These are phyloP conservation scores for Noctua comes DNA, from an alignment of 2,888 invertebrate genomes.

Conservation along the genomic window DNA sequence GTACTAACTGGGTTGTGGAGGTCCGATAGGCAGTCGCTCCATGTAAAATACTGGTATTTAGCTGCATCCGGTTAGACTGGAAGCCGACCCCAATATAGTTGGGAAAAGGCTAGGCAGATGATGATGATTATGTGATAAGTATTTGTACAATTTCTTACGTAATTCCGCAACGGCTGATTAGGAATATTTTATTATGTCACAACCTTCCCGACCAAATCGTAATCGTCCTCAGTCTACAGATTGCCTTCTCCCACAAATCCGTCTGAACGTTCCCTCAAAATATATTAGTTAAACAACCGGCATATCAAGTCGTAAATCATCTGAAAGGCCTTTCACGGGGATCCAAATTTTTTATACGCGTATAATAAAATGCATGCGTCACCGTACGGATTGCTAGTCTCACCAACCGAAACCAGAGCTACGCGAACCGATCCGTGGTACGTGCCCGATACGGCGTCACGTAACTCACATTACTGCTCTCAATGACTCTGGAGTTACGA, in stretches of 20 bases:
- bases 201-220: not conserved
- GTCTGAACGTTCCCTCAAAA: slow-evolving; percentile 39
- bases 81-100: no score
- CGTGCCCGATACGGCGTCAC: slow-evolving; percentile 70
- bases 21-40: no score
- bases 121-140: no score
- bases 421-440: slow-evolving; percentile 67
- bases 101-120: no score
- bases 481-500: slow-evolving; percentile 83
- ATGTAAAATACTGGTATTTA: no score
- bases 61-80: no score
- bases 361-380: slow-evolving; percentile 76
- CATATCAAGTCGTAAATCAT: slow-evolving; percentile 65
- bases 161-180: not conserved
- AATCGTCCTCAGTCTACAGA: not conserved
- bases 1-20: no score
- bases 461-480: slow-evolving; percentile 78
- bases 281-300: slow-evolving; percentile 58
- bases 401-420: slow-evolving; percentile 70
- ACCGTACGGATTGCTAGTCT: slow-evolving; percentile 68
- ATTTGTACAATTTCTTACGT: no score
- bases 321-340: slow-evolving; percentile 58
- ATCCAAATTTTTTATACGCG: slow-evolving; percentile 56
- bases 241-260: slow-evolving; percentile 15
- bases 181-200: no score